A percentile compares a stretch with the other conserved stretches of the same genome.
Conservation (phyloP, 2,888 invertebrate genomes). For the Glaucopsyche alexis region DNA sequence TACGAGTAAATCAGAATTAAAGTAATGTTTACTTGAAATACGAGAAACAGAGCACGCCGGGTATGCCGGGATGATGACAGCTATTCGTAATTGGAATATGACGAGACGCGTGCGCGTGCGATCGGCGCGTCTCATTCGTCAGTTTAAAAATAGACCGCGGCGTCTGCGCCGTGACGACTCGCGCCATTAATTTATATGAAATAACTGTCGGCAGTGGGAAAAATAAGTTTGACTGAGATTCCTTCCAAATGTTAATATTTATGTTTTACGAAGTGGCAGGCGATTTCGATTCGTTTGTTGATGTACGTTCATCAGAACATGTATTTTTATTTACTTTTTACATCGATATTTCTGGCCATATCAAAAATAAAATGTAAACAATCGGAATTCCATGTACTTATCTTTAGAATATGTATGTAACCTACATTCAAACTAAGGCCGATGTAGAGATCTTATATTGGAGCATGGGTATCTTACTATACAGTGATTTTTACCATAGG, state of each 20-base stretch:
- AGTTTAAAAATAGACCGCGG: constrained; percentile 77
- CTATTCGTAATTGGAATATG: constrained; percentile 80
- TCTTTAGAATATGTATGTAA: not conserved
- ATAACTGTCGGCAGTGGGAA: constrained; percentile 79
- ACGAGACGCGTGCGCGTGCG: constrained; percentile 75
- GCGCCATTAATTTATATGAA: constrained; percentile 80
- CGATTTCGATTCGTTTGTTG: constrained; percentile 56
- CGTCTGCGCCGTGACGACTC: constrained; percentile 79
- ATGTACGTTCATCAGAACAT: constrained; percentile 66
- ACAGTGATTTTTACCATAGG: no score
- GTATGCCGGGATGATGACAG: constrained; percentile 72
- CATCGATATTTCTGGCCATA: constrained; percentile 9
- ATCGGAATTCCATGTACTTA: not conserved
- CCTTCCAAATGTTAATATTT: constrained; percentile 77
- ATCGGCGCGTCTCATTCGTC: constrained; percentile 78
- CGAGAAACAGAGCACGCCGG: constrained; percentile 56
- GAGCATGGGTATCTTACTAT: no score
- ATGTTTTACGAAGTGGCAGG: constrained; percentile 75
- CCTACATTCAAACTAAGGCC: not conserved
- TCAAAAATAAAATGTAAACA: constrained; percentile 3
- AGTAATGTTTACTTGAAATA: constrained; percentile 51
- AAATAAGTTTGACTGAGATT: constrained; percentile 76
- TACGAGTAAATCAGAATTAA: constrained; percentile 50
- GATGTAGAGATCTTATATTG: no score
- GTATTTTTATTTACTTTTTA: constrained; percentile 40